A percentile compares a stretch with the other conserved stretches of the same genome.
Evolutionary conservation across 2,888 invertebrate genomes (phyloP).

Genomic region (Phymatocera aterrima): DNA sequence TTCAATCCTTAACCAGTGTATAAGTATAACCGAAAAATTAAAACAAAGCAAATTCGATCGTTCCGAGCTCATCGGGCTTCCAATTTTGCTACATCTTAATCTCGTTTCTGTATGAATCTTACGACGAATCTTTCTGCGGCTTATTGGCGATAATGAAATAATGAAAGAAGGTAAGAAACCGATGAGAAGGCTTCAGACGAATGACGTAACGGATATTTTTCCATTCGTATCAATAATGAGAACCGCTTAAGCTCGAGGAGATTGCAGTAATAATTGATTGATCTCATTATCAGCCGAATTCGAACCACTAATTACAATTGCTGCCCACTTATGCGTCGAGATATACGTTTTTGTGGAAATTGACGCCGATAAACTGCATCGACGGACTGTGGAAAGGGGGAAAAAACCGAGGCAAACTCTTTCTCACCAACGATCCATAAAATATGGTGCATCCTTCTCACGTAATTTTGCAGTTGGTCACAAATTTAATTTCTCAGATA

Average conservation of each 20-base stretch:
- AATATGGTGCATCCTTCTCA: neutral
- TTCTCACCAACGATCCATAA: neutral
- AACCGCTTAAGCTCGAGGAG: neutral
- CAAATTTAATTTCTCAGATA: conserved; percentile 19
- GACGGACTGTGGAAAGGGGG: neutral
- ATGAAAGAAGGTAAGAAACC: neutral
- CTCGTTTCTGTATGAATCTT: neutral
- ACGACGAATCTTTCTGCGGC: neutral
- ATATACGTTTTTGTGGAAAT: neutral
- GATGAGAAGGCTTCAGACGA: neutral
- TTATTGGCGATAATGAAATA: conserved; percentile 12
- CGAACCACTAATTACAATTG: no score
- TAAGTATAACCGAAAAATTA: neutral
- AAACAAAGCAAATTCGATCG: neutral
- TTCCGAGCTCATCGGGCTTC: neutral
- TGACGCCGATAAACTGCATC: neutral
- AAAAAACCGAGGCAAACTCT: neutral
- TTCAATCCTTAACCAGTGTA: neutral
- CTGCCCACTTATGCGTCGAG: neutral
- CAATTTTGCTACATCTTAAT: neutral
- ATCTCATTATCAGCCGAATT: no score
- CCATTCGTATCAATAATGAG: neutral
- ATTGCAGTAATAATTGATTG: no score
- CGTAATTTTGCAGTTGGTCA: neutral
- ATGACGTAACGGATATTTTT: neutral